These are phyloP conservation scores for Herpetotheres cachinnans DNA, from an alignment of 2,113 vertebrate species.

Conservation along the genomic window DNA sequence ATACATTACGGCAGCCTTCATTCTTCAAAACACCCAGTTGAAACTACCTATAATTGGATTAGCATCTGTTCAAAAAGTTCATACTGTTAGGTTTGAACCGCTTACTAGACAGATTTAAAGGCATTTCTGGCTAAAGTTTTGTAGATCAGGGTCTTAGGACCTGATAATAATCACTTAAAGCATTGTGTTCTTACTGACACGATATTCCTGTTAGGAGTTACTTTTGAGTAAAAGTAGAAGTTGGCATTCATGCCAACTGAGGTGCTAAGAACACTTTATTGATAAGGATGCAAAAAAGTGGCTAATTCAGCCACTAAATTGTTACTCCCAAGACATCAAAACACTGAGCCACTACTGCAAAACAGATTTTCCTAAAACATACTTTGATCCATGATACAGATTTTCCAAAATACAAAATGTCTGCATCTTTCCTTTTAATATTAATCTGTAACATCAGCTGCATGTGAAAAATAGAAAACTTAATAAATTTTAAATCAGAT, in stretches of 20 bases:
- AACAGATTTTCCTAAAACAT: not conserved
- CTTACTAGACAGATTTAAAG: not conserved
- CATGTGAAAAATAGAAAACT: not conserved
- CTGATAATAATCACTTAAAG: not conserved
- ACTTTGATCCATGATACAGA: not conserved
- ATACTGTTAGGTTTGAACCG: not conserved
- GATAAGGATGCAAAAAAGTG: not conserved
- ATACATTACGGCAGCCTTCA: not conserved
- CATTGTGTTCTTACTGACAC: not conserved
- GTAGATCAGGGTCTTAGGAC: not conserved
- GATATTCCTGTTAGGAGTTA: not conserved
- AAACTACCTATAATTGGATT: not conserved
- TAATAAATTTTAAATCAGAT: not conserved
- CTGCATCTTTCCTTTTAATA: not conserved
- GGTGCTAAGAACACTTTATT: not conserved
- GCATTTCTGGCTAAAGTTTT: not conserved
- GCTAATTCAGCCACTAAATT: not conserved
- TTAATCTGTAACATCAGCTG: not conserved
- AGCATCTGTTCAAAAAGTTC: not conserved
- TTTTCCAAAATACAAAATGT: not conserved
- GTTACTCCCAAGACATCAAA: not conserved
- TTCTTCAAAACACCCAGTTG: not conserved
- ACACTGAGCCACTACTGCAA: not conserved
- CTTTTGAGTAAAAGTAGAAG: not conserved
- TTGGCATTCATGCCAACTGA: not conserved